These are phyloP conservation scores for Pantelozetes paolii DNA, from an alignment of 2,888 invertebrate species.

Conservation along the genomic window DNA sequence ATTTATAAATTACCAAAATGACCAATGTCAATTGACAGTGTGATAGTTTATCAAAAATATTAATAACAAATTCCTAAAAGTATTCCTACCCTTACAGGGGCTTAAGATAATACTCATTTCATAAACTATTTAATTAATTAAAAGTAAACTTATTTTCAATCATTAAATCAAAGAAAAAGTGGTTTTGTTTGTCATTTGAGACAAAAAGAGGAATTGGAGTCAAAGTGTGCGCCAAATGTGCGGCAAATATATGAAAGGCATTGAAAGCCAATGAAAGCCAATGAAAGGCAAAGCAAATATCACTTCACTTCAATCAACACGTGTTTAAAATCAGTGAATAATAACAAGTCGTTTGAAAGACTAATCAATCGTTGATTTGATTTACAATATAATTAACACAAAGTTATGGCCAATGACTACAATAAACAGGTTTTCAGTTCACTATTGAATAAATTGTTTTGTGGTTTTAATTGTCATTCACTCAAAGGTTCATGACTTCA, in stretches of 20 bases:
- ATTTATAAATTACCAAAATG: too few relatives aligned
- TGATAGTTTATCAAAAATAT: too few relatives aligned
- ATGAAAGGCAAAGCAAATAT: not conserved
- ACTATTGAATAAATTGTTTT: not conserved
- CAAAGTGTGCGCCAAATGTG: not conserved
- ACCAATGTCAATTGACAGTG: too few relatives aligned
- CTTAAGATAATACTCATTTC: too few relatives aligned
- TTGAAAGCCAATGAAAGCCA: not conserved
- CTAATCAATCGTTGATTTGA: not conserved
- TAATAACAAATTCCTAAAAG: too few relatives aligned
- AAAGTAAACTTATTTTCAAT: too few relatives aligned
- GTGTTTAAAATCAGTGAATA: not conserved
- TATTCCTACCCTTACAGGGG: too few relatives aligned
- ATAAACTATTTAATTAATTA: too few relatives aligned
- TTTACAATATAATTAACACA: not conserved
- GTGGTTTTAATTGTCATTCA: not conserved
- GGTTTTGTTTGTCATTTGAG: too few relatives aligned
- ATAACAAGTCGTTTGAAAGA: not conserved
- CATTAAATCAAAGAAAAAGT: too few relatives aligned
- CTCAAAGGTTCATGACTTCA: conserved; percentile 40
- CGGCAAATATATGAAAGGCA: not conserved
- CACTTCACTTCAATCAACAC: not conserved
- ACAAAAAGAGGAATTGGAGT: too few relatives aligned
- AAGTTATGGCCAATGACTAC: conserved; percentile 30
- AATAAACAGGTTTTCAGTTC: conserved; percentile 5